Evolutionary conservation across 2,113 vertebrate genomes (phyloP), one percentile per base, ranked within the genome.

Genomic region (Microcebus ravelobensis): DNA sequence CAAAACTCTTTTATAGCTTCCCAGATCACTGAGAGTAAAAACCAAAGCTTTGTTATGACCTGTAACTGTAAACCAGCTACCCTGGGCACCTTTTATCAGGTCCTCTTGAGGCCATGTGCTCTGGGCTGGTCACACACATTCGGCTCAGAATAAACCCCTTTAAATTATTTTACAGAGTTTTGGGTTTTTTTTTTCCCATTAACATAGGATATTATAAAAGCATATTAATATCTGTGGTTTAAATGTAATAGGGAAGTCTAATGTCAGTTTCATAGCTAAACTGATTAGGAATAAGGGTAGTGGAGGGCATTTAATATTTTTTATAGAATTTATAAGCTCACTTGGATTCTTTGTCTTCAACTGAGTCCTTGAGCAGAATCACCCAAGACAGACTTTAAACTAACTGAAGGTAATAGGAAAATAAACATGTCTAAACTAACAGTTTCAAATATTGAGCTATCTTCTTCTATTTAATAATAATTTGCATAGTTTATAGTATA

Each of bases 381-480:
- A n/a, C 4, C 23, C 42, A 63, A 83, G 2, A 27, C 10, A 61
- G 34, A 74, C 18, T 91, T 92, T 42, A 88, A 45, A 84, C 80
- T 95, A 96, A 93, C 14, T 79, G 68, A 84, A 68, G 3, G 13
- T 29, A 27, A 48, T 83, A 70, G 42, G 6, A 39, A 90, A 81
- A 88, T 45, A 23, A 73, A n/a, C 23, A 39, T 65, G 20, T 92
- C 61, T 73, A 45, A 65, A 20, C 9, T 87, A 92, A 61, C 1
- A 12, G 55, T 84, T 73, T 81, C 39, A 89, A 84, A 25, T 34
- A 31, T 34, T 85, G 23, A 50, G 59, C 20, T 57, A 59, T 65
- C 74, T 61, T 80, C 9, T 63, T 15, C n/a, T 36, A 91, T 55
- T 87, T 86, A 92, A 48, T 90, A 87, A 97, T 77, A 71, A 68